Base-by-base conservation (phyloP, 2,888 invertebrate species). In the Corythucha ciliata region DNA sequence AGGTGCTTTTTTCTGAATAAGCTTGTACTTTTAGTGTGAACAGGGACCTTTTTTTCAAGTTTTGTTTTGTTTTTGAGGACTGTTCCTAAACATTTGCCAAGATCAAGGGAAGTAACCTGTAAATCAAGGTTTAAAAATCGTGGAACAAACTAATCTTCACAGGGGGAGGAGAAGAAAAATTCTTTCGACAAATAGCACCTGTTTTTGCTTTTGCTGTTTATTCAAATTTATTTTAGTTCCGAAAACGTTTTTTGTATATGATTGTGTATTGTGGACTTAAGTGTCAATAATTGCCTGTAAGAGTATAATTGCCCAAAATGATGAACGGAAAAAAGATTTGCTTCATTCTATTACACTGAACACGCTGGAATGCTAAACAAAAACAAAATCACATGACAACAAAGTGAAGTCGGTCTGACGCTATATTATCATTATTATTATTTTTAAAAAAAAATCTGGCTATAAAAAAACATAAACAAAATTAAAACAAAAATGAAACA, bases 1-100 rank as follows among this genome's bases (percentile, higher is more conserved):
- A 78, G 77, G 78, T 78, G 78, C 77, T 78, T 63, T 73, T 57
- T 58, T n/a, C n/a, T 74, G 76, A 77, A 75, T 75, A 77, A 77
- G 77, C 77, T 78, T 78, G 78, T 77, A 77, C 77, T 77, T 76
- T 71, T 52, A n/a, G n/a, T 58, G 59, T 59, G 59, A 58, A 53
- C 48, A 57, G 59, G 59, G 58, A 58, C 59, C 58, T 59, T 59
- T 59, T 59, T 54, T 49, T 47, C 37, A 53, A 45, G 49, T 59
- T 67, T 8, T 14, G 14, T 36, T 49, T 42, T 48, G 8, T 69
- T 70, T 72, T 69, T 72, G 70, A 72, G 72, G 72, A 72, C 72
- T 71, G 71, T 72, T 66, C 74, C 74, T 71, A 74, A 74, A 74
- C 68, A 67, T 69, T n/a, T 68, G 65, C 65, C 67, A 62, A 66